Base-by-base conservation (phyloP, 2,888 invertebrate species). In the Rapana venosa region DNA sequence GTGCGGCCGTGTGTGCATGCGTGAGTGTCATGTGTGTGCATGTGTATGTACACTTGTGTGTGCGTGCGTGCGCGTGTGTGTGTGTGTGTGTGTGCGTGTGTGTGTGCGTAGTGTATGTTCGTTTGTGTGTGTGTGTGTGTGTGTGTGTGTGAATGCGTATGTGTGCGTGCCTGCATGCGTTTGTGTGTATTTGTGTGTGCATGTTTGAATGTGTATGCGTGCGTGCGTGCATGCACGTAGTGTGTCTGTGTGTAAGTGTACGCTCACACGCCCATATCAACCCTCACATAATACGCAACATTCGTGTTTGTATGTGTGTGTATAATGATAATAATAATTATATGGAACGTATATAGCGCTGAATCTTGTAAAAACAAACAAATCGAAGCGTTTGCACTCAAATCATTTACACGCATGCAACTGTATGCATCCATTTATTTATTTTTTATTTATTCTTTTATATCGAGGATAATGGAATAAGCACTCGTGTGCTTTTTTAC, bases 121-220 rank as follows among this genome's bases (percentile, higher is more conserved):
- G 13, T 74, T 2, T n/a, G 74, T 74, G 74, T n/a, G 74, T 74
- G 74, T n/a, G 74, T 74, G 74, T n/a, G 74, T 74, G 74, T 74
- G 74, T 74, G 74, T 74, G 74, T 74, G 74, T 74, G 74, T 74
- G 26, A 11, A n/a, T 20, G n/a, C n/a, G 22, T 74, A 22, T 74
- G 74, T 74, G 74, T 17, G 74, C n/a, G n/a, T n/a, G n/a, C n/a
- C n/a, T 74, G 74, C 22, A 22, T 74, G n/a, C 74, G 74, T 22
- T 6, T 22, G 74, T 22, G 74, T 74, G 74, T 74, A 22, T 74
- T 11, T 74, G 74, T 74, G 74, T 74, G 74, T 74, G 74, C n/a
- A 26, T 74, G 74, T 74, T 13, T 74, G 74, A 20, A n/a, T 74
- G 74, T 74, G 74, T n/a, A n/a, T 74, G 74, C 26, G 74, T 74